Evolutionary conservation across 2,113 vertebrate genomes (phyloP).

Genomic region (Zosterops borbonicus): DNA sequence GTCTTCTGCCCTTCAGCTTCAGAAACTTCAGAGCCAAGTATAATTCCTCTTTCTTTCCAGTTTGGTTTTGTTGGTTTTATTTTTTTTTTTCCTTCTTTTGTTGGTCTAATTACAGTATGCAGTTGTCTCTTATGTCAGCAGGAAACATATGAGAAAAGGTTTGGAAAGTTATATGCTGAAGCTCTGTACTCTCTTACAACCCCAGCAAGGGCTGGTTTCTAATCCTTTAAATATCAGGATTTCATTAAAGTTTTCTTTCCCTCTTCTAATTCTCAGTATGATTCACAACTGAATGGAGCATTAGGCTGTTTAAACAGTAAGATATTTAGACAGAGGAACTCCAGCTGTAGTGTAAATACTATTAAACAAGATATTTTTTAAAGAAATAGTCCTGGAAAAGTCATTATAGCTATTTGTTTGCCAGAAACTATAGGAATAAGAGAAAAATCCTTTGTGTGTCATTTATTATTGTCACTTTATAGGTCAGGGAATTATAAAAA

Average conservation of each 20-base stretch:
- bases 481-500: slow-evolving; percentile 62
- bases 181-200: neutral
- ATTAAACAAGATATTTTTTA: slow-evolving; percentile 25
- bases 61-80: neutral
- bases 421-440: slow-evolving; percentile 60
- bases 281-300: slow-evolving; percentile 27
- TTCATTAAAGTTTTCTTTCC: slow-evolving; percentile 7
- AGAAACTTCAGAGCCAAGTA: neutral
- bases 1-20: neutral
- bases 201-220: neutral
- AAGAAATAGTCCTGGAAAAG: slow-evolving; percentile 55
- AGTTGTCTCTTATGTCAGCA: neutral
- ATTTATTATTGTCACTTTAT: slow-evolving; percentile 62
- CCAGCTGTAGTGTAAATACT: slow-evolving; percentile 39
- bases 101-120: neutral
- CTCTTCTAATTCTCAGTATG: neutral
- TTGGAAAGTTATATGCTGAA: neutral
- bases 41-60: neutral
- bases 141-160: neutral
- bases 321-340: slow-evolving; percentile 21
- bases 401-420: slow-evolving; percentile 43
- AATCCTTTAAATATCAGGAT: slow-evolving; percentile 35
- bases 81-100: neutral
- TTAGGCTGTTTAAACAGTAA: slow-evolving; percentile 36
- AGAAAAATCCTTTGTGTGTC: slow-evolving; percentile 45